Conservation (phyloP, 1,140 invertebrate species). For the Drosophila sulfurigaster region DNA sequence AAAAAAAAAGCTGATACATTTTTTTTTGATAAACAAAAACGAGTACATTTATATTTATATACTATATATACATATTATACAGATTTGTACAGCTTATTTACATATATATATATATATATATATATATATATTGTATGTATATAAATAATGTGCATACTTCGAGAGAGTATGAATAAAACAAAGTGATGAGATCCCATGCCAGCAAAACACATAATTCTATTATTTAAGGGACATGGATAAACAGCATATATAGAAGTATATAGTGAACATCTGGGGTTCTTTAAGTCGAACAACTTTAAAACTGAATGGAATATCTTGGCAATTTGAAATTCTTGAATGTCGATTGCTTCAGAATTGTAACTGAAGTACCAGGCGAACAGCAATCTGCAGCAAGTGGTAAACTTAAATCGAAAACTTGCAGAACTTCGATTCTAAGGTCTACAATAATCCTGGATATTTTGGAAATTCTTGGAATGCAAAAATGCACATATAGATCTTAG, state of each 20-base stretch:
- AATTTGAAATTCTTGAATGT: too few species aligned
- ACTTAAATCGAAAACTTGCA: too few species aligned
- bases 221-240: background rate
- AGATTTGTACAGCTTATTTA: constrained; percentile 28
- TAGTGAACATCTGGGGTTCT: too few species aligned
- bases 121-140: constrained; percentile 7
- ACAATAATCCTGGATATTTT: too few species aligned
- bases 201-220: constrained; percentile 25
- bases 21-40: constrained; percentile 31
- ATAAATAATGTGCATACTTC: constrained; percentile 34
- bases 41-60: constrained; percentile 21
- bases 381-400: background rate
- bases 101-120: constrained; percentile 10
- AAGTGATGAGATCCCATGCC: constrained; percentile 44
- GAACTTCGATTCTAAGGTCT: too few species aligned
- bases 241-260: too few species aligned
- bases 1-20: background rate
- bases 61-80: constrained; percentile 5
- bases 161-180: constrained; percentile 53
- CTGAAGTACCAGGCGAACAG: background rate
- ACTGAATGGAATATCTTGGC: too few species aligned
- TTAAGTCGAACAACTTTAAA: too few species aligned
- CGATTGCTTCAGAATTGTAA: too few species aligned
- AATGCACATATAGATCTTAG: too few species aligned
- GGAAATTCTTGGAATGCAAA: too few species aligned